Percentiles rank a stretch among this genome's conserved stretches.
These are phyloP conservation scores for Clinocottus analis DNA, from an alignment of 2,113 vertebrate genomes.

Conservation along the genomic window DNA sequence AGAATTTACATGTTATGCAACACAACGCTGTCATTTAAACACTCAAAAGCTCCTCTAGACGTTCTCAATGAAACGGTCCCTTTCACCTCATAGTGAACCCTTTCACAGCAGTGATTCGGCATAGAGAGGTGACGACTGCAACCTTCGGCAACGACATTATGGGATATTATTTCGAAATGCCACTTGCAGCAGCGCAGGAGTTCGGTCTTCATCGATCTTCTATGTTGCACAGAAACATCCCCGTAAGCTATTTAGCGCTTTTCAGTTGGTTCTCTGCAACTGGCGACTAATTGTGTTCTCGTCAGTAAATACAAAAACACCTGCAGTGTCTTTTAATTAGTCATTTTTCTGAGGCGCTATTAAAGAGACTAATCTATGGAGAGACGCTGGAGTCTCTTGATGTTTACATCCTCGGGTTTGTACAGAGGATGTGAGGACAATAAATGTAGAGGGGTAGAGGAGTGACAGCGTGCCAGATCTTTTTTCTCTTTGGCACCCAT, in stretches of 20 bases:
- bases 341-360: slow-evolving; percentile 26
- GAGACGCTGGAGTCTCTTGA: slow-evolving; percentile 37
- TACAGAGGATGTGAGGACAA: not conserved
- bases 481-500: not conserved
- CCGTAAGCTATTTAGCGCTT: slow-evolving; percentile 32
- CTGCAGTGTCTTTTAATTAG: slow-evolving; percentile 63
- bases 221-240: not conserved
- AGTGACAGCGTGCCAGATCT: not conserved
- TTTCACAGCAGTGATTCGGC: not conserved
- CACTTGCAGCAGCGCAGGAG: not conserved
- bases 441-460: not conserved
- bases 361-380: slow-evolving; percentile 28
- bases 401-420: slow-evolving; percentile 30
- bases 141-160: not conserved
- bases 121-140: not conserved
- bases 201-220: slow-evolving; percentile 27
- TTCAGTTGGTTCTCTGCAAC: slow-evolving; percentile 19
- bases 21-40: slow-evolving; percentile 34
- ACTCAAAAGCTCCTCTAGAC: slow-evolving; percentile 15
- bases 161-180: not conserved
- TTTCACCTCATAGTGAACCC: slow-evolving; percentile 3
- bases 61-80: slow-evolving; percentile 27
- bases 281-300: slow-evolving; percentile 45
- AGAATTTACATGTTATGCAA: slow-evolving; percentile 48
- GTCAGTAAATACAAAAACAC: slow-evolving; percentile 21